Evolutionary conservation across 2,888 invertebrate genomes (phyloP), one percentile per base, ranked within the genome.

Genomic region (Sphinx pinastri): DNA sequence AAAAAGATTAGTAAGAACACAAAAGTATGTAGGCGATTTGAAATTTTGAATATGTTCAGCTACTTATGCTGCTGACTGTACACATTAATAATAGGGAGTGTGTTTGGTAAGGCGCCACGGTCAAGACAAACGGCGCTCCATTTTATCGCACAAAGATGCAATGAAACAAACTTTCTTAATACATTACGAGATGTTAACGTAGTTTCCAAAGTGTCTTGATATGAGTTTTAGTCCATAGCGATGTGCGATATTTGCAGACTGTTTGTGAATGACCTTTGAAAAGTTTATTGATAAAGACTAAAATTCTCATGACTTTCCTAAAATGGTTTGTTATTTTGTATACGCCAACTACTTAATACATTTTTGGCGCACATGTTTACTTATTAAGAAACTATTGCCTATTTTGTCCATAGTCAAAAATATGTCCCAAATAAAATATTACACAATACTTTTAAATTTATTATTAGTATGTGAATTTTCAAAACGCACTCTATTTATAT

Each of bases 101-200:
- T 47, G 12, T 60, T 16, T 16, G 16, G 45, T 47, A 16, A 47
- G 16, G 11, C 16, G 11, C 59, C n/a, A 1, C 60, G 1, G 45
- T 16, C 16, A 60, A 60, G 60, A 47, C 45, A 55, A 55, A 55
- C 19, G 55, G 19, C 55, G 55, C 19, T 19, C 19, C 14, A 38
- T 58, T 58, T 58, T 38, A 14, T 58, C 7, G 14, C 14, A 19
- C 49, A 25, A 25, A 63, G 63, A 47, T 49, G 49, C 47, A 60
- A 47, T 63, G 13, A 63, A 49, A 63, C 13, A 49, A 63, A 63
- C 63, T 63, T 49, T 63, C 19, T 63, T 47, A 47, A 63, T 63
- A 38, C 55, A 55, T 55, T 63, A 63, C 7, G 60, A 47, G 63
- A 49, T 47, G 63, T 25, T 13, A 47, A 63, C 16, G 19, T 54